Conservation (phyloP, 2,797 vertebrate species). For the Enoplosus armatus region DNA sequence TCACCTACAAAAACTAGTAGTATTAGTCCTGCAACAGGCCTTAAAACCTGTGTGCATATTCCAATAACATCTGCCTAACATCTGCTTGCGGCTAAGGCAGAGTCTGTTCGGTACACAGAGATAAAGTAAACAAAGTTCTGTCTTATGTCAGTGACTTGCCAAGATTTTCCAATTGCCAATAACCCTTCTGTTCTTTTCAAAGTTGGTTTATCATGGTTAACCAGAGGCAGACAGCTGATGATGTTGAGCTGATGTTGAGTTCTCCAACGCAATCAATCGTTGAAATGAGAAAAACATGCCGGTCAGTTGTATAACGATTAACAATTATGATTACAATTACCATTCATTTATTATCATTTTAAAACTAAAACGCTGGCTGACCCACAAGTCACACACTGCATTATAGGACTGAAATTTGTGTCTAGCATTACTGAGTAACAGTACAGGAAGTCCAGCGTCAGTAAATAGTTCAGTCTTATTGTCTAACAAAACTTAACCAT, state of each 20-base stretch:
- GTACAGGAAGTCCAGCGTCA: neutral
- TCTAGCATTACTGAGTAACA: neutral
- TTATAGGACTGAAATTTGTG: too few relatives aligned
- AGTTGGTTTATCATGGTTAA: neutral
- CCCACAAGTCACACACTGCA: too few relatives aligned
- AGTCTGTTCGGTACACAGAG: neutral
- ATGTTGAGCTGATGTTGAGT: neutral
- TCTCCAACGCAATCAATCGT: neutral
- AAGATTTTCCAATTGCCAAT: neutral
- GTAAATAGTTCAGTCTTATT: neutral
- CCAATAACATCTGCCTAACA: neutral
- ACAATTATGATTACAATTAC: neutral
- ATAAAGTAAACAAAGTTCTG: constrained; percentile 5
- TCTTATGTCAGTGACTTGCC: too few relatives aligned
- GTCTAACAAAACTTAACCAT: neutral
- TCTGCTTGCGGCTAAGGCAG: neutral
- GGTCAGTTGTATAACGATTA: neutral
- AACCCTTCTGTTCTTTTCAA: neutral
- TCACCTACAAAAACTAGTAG: neutral
- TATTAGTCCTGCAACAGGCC: neutral
- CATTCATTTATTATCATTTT: neutral
- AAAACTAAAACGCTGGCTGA: neutral
- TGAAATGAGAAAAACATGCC: too few relatives aligned
- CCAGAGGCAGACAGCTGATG: too few relatives aligned
- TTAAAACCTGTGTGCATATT: neutral